Evolutionary conservation across 2,797 vertebrate species (phyloP), one percentile per base, ranked within the genome.

Genomic region (Mormyrops attenuatus): DNA sequence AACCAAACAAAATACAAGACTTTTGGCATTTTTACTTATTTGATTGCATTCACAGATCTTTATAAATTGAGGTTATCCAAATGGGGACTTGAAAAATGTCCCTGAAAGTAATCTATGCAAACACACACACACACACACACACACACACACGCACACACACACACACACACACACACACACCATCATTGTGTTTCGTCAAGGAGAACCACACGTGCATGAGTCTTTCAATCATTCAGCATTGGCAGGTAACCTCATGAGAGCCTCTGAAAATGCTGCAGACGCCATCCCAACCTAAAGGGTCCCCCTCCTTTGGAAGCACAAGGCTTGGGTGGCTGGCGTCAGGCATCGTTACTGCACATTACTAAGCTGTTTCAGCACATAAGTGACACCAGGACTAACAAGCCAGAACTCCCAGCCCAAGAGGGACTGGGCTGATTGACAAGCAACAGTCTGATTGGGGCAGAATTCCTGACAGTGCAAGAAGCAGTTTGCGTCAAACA

Each of bases 321-420:
- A 38, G 87, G 52, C 69, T 90, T 84, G 50, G 41, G 38, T 5
- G 13, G 66, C 66, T 69, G 66, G 4, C 13, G 11, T 69, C 80
- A 34, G 41, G 34, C 77, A 49, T 57, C 53, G 55, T 85, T 52
- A 49, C 89, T 55, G 69, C 69, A 84, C 85, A 80, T 88, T 66
- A 44, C 89, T 69, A n/a, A 86, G 85, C 85, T 89, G 89, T 41
- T 85, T 90, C 87, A 88, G 73, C 87, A 90, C 82, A 85, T 88
- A 44, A 90, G 47, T 60, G 85, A 88, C 63, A 73, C 34, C 55
- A 66, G 47, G 41, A 13, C 13, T n/a, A 63, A 49, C 11, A 82
- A 82, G 26, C 9, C 50, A 84, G 73, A 87, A 55, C 7, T 22
- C 26, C 22, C 66, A 57, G 69, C 47, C n/a, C n/a, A 85, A 22